phyloP scores from a whole-genome alignment of 2,888 invertebrate species.

The Netelia fuscicornis region DNA sequence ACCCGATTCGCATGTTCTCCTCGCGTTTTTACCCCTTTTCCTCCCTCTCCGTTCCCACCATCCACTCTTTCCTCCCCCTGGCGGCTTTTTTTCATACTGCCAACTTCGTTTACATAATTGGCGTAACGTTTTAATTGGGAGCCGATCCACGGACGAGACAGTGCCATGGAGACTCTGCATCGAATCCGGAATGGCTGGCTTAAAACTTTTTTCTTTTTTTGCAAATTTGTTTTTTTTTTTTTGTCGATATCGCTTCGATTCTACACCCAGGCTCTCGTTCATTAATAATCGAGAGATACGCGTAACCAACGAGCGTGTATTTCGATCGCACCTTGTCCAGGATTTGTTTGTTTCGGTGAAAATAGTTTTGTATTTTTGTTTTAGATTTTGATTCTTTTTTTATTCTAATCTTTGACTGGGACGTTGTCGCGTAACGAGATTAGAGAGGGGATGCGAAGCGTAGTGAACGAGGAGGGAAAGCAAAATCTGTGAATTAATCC shows the following conservation, averaged over 20 bases:
- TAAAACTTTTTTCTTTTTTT: no score
- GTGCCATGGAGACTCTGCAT: not conserved
- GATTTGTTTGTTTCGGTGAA: no score
- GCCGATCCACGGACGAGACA: conserved; percentile 33
- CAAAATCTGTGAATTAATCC: conserved; percentile 12
- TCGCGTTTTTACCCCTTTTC: conserved; percentile 38
- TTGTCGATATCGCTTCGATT: no score
- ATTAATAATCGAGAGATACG: no score
- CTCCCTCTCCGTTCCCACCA: not conserved
- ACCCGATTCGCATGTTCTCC: conserved; percentile 43
- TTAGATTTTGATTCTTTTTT: no score
- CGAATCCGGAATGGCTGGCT: not conserved
- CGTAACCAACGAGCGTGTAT: no score
- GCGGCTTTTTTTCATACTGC: conserved; percentile 43
- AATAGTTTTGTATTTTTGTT: no score
- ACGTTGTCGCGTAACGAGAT: not conserved
- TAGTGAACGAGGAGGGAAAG: conserved; percentile 1
- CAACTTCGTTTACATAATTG: conserved; percentile 69
- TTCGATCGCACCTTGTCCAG: no score
- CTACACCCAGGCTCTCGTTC: no score
- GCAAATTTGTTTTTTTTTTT: no score
- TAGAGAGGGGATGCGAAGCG: not conserved
- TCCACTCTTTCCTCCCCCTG: not conserved
- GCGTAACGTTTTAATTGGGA: conserved; percentile 70
- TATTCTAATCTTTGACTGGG: no score